A percentile compares a stretch with the other conserved stretches of the same genome.
These are phyloP conservation scores for Corapipo altera DNA, from an alignment of 2,113 vertebrate genomes.

Conservation along the genomic window DNA sequence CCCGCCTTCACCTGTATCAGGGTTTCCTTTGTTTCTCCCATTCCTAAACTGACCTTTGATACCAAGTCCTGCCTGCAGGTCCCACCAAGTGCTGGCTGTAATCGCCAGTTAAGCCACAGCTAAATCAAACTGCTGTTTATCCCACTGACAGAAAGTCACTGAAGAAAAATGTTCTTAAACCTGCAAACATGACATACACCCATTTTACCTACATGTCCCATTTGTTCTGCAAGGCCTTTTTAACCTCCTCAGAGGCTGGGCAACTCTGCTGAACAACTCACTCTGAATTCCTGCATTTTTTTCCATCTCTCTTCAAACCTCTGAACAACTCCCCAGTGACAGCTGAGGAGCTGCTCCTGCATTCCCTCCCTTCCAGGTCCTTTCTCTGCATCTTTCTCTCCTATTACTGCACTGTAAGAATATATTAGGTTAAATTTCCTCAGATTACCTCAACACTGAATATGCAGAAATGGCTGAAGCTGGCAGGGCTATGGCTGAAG, in stretches of 20 bases:
- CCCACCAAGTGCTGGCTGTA: neutral
- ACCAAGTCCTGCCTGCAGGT: neutral
- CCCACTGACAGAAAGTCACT: neutral
- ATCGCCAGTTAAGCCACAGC: neutral
- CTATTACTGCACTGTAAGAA: neutral
- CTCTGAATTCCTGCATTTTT: neutral
- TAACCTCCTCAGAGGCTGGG: neutral
- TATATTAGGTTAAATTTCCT: neutral
- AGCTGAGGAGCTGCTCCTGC: neutral
- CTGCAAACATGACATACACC: neutral
- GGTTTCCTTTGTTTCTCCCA: neutral
- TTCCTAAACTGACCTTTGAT: neutral
- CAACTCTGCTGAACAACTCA: neutral
- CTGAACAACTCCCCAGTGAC: neutral
- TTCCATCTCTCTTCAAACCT: neutral
- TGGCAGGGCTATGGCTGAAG: neutral
- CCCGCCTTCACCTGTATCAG: fast-evolving
- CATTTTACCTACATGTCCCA: neutral
- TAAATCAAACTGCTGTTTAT: neutral
- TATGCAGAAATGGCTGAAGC: neutral
- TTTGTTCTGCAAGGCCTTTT: neutral
- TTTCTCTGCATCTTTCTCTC: neutral
- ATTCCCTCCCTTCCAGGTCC: neutral
- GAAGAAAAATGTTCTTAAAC: neutral
- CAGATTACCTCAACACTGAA: neutral